Evolutionary conservation across 2,888 invertebrate genomes (phyloP).

Genomic region (Drosophila prolongata): DNA sequence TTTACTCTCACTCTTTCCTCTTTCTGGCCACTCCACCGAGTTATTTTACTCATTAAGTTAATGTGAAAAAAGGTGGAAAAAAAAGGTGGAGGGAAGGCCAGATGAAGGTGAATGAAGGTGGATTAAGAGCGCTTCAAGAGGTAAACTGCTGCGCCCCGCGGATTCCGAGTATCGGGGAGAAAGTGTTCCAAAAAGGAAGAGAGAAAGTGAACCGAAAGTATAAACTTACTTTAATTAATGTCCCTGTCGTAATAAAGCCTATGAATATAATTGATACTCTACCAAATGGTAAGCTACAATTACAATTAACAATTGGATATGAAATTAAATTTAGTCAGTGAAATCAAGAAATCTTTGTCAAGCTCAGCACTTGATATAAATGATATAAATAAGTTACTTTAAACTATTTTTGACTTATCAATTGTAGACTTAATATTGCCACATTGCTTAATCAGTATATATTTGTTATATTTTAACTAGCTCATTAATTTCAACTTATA

Average conservation of each 20-base stretch:
- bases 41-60: constrained; percentile 61
- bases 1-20: constrained; percentile 7
- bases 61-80: constrained; percentile 49
- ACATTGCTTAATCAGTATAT: no score
- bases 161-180: constrained; percentile 2
- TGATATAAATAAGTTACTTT: no score
- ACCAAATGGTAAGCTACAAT: neutral
- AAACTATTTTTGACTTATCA: no score
- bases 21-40: constrained; percentile 4
- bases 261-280: constrained; percentile 4
- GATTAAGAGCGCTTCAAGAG: constrained; percentile 24
- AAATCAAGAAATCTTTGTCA: no score
- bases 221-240: constrained; percentile 9
- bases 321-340: no score
- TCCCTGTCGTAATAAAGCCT: neutral
- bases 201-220: neutral
- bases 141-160: constrained; percentile 10
- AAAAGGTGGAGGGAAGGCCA: constrained; percentile 5
- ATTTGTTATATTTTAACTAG: no score
- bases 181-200: neutral
- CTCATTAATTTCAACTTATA: neutral
- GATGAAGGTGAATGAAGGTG: constrained; percentile 22
- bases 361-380: no score
- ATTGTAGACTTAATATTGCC: no score
- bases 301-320: neutral